Conservation (phyloP, 2,888 invertebrate species). For the Drosophila neoperkinsi region DNA sequence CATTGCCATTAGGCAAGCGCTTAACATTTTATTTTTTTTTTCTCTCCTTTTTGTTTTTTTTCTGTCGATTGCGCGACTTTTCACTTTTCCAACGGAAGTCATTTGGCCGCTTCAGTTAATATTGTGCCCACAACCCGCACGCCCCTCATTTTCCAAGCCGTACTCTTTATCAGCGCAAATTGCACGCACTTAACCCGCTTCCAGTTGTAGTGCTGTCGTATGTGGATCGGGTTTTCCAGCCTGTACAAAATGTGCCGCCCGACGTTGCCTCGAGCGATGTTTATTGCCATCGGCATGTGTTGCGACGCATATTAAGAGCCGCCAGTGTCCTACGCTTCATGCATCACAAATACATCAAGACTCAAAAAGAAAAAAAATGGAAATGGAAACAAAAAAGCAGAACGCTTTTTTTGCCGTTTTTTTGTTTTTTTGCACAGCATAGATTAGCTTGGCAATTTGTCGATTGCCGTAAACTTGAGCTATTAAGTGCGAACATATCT, state of each 20-base stretch:
- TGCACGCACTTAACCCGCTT: conserved; percentile 82
- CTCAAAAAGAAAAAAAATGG: not conserved
- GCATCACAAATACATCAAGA: conserved; percentile 52
- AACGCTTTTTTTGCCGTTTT: not conserved
- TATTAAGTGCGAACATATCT: conserved; percentile 78
- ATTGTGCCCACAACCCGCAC: conserved; percentile 20
- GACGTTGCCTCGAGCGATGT: conserved; percentile 42
- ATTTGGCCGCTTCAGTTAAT: conserved; percentile 62
- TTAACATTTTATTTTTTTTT: conserved; percentile 27
- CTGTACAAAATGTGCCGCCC: conserved; percentile 31
- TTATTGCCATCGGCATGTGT: conserved; percentile 56
- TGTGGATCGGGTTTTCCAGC: conserved; percentile 66
- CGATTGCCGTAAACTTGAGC: conserved; percentile 81
- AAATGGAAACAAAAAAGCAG: conserved; percentile 6
- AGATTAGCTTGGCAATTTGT: conserved; percentile 78
- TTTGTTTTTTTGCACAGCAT: conserved; percentile 23
- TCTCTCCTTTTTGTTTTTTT: not conserved
- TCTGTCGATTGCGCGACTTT: conserved; percentile 58
- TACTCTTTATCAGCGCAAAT: conserved; percentile 72
- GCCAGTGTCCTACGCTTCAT: conserved; percentile 63
- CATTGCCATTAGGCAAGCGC: conserved; percentile 62
- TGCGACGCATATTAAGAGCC: conserved; percentile 63
- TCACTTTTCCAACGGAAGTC: conserved; percentile 76
- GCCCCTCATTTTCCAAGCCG: conserved; percentile 15
- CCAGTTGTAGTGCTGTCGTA: conserved; percentile 53